Percentiles rank a stretch among this genome's conserved stretches.
These are phyloP conservation scores for Triops cancriformis DNA, from an alignment of 1,140 invertebrate species.

Conservation along the genomic window DNA sequence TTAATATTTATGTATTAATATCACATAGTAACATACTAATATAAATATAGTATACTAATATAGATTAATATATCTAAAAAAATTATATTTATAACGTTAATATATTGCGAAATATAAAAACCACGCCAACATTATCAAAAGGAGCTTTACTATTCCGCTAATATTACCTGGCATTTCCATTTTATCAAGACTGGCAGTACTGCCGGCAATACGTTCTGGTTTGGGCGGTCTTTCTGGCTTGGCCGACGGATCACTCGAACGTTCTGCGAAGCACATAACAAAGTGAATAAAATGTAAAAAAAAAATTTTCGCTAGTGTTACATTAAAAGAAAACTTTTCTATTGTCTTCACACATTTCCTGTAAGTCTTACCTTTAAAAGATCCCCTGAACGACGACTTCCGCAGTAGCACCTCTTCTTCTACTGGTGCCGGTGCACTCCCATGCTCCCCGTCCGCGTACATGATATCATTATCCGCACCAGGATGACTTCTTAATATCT, in stretches of 20 bases:
- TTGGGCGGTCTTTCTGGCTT: slow-evolving; percentile 26
- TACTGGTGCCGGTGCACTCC: not conserved
- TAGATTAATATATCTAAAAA: too few relatives aligned
- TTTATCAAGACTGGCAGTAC: not conserved
- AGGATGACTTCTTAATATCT: slow-evolving; percentile 1
- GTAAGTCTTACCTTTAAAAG: not conserved
- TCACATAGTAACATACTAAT: too few relatives aligned
- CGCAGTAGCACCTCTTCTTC: not conserved
- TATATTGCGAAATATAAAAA: too few relatives aligned
- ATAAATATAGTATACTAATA: too few relatives aligned
- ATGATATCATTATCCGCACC: slow-evolving; percentile 22
- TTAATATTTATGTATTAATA: too few relatives aligned
- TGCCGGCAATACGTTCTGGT: slow-evolving; percentile 16
- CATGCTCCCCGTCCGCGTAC: slow-evolving; percentile 22
- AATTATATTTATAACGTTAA: too few relatives aligned
- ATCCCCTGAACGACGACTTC: not conserved
- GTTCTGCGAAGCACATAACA: not conserved
- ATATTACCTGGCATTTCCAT: not conserved
- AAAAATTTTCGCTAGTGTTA: too few relatives aligned
- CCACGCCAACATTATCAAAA: too few relatives aligned
- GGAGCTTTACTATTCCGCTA: too few relatives aligned
- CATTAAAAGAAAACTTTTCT: not conserved
- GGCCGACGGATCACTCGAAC: not conserved
- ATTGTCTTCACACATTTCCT: not conserved
- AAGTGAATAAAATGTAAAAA: too few relatives aligned